Evolutionary conservation across 2,113 vertebrate species (phyloP).

Genomic region (Perccottus glenii): DNA sequence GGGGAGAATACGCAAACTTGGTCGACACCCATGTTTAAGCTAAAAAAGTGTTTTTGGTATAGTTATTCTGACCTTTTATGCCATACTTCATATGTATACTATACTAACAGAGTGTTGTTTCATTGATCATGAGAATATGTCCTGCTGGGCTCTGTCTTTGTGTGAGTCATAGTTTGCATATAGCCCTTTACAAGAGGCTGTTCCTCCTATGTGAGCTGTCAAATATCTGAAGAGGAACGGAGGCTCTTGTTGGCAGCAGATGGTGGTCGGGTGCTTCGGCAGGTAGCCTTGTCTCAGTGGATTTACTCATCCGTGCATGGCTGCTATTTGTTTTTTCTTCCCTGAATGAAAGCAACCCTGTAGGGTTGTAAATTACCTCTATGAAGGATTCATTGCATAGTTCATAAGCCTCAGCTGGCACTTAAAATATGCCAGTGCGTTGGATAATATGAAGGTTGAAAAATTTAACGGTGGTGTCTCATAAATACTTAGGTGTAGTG

Average conservation of each 20-base stretch:
- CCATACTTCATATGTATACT: background rate
- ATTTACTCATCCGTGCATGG: conserved; percentile 35
- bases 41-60: too few species aligned
- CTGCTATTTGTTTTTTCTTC: conserved; percentile 58
- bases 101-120: background rate
- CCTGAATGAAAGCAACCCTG: conserved; percentile 46
- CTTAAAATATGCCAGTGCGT: conserved; percentile 51
- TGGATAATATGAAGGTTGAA: conserved; percentile 46
- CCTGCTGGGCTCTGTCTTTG: background rate
- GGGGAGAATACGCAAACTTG: too few species aligned
- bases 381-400: conserved; percentile 53
- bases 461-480: conserved; percentile 46
- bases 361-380: conserved; percentile 57
- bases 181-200: background rate
- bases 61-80: too few species aligned
- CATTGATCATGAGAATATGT: conserved; percentile 1
- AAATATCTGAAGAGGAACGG: conserved; percentile 22
- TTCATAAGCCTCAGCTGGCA: conserved; percentile 60
- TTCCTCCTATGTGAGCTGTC: conserved; percentile 12
- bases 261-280: conserved; percentile 44
- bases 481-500: conserved; percentile 45
- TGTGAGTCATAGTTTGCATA: background rate
- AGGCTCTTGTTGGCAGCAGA: conserved; percentile 39
- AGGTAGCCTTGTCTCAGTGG: conserved; percentile 26
- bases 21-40: too few species aligned